phyloP scores from a whole-genome alignment of 2,113 vertebrate genomes.

The Catharus bicknelli region DNA sequence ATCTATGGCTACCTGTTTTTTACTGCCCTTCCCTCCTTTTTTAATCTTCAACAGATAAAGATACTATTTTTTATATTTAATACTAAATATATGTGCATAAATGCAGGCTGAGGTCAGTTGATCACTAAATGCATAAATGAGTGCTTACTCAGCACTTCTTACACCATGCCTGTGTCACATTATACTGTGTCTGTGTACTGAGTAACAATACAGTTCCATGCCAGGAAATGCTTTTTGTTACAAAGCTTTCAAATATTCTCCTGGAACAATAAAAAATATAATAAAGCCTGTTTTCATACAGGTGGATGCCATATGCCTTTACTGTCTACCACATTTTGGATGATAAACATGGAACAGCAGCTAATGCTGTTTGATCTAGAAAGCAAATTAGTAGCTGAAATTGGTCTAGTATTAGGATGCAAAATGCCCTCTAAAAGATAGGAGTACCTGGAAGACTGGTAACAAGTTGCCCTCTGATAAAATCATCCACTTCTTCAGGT shows the following conservation, averaged over 20 bases:
- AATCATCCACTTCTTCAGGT: slow-evolving; percentile 94
- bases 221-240: background rate
- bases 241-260: background rate
- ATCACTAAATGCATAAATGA: background rate
- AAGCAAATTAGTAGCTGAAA: background rate
- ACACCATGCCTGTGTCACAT: background rate
- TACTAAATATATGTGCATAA: background rate
- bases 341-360: background rate
- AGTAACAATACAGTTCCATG: background rate
- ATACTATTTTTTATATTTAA: background rate
- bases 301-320: background rate
- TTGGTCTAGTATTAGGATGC: background rate
- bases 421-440: background rate
- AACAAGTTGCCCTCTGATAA: slow-evolving; percentile 91
- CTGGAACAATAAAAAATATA: background rate
- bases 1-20: background rate
- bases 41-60: background rate
- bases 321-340: background rate
- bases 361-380: background rate
- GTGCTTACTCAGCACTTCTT: background rate
- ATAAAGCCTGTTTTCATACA: background rate
- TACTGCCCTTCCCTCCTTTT: background rate
- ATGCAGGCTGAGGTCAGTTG: background rate
- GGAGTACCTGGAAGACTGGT: slow-evolving; percentile 89
- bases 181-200: background rate